Conservation (phyloP, 2,113 vertebrate species). For the Apodemus sylvaticus region DNA sequence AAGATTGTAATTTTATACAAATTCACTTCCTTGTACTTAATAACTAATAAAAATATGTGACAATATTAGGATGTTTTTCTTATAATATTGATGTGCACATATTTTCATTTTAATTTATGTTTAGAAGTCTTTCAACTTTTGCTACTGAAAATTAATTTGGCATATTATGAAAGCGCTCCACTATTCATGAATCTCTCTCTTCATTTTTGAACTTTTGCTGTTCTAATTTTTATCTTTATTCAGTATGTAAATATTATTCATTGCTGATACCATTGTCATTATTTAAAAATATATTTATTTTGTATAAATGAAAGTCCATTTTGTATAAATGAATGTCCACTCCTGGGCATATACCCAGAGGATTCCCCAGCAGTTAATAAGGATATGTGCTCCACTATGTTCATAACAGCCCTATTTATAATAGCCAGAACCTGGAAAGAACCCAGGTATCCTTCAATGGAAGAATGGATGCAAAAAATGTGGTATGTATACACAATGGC, state of each 20-base stretch:
- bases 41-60: background rate
- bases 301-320: background rate
- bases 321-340: no score
- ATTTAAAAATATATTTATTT: background rate
- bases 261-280: background rate
- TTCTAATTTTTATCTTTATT: background rate
- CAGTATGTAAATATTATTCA: background rate
- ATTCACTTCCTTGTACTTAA: background rate
- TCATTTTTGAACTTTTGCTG: background rate
- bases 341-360: no score
- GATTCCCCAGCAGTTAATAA: no score
- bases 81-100: background rate
- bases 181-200: background rate
- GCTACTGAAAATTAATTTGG: background rate
- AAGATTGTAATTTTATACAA: background rate
- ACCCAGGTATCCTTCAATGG: no score
- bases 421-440: no score
- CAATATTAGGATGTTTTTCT: background rate
- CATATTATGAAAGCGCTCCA: background rate
- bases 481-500: no score
- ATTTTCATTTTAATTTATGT: conserved; percentile 27
- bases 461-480: no score
- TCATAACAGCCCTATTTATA: no score
- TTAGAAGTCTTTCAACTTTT: background rate
- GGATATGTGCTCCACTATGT: no score